Evolutionary conservation across 2,888 invertebrate species (phyloP).

Genomic region (Dicranocentrus wangi): DNA sequence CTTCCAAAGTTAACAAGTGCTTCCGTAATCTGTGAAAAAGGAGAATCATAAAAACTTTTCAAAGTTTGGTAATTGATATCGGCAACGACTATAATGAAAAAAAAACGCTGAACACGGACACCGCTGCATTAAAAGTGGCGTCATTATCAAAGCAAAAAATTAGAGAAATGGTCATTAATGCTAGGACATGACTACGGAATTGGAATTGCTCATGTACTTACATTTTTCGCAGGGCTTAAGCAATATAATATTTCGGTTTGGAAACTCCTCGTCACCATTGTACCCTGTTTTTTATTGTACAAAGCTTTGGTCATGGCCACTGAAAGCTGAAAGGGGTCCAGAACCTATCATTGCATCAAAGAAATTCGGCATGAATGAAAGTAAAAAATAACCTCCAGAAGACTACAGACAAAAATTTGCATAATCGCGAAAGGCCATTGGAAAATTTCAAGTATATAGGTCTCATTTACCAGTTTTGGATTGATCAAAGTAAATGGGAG

Average conservation of each 20-base stretch:
- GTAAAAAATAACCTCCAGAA: neutral
- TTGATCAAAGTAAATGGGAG: slow-evolving; percentile 70
- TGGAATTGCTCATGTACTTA: too few relatives aligned
- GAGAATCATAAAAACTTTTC: neutral
- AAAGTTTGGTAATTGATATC: too few relatives aligned
- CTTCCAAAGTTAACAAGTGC: slow-evolving; percentile 82
- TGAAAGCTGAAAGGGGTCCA: slow-evolving; percentile 70
- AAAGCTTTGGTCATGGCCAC: slow-evolving; percentile 70
- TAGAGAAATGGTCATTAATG: too few relatives aligned
- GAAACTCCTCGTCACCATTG: slow-evolving; percentile 70
- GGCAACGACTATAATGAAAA: too few relatives aligned
- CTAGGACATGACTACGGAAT: too few relatives aligned
- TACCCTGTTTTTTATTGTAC: slow-evolving; percentile 67
- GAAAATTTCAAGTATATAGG: neutral
- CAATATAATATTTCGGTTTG: slow-evolving; percentile 71
- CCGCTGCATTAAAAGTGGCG: too few relatives aligned
- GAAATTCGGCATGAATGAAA: neutral
- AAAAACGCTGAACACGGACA: too few relatives aligned
- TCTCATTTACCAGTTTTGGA: slow-evolving; percentile 66
- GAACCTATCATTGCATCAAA: slow-evolving; percentile 49
- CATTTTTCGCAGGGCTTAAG: slow-evolving; percentile 71
- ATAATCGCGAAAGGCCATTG: too few relatives aligned
- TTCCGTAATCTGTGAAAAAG: slow-evolving; percentile 77
- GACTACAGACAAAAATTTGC: too few relatives aligned
- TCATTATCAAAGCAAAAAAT: too few relatives aligned